Evolutionary conservation across 2,797 vertebrate species (phyloP), one percentile per base, ranked within the genome.

Genomic region (Varecia variegata): DNA sequence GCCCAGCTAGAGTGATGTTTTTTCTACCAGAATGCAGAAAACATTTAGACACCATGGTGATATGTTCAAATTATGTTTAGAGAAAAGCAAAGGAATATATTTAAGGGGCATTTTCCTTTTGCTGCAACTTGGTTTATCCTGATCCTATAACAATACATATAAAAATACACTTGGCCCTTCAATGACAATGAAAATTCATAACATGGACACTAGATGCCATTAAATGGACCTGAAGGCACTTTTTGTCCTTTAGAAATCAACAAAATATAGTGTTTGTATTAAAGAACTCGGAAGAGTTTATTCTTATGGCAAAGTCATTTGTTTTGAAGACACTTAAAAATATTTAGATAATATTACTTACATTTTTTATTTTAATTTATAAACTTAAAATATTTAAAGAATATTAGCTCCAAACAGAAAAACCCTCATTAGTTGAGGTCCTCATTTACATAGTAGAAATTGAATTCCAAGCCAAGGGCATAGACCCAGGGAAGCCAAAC

Each of bases 201-300:
- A 93, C 2, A 86, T 83, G 54, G 6, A 82, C 27, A 65, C 13
- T 90, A 15, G 45, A 73, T 27, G 15, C 73, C 43, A 32, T 88
- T 85, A 94, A 88, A 20, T 81, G 23, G 11, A 88, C 15, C 17
- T 81, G 25, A 68, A 30, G 81, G 2, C 79, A 74, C 0, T 45
- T 93, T 79, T 82, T 83, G 32, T 74, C 56, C n/a, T 80, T 94
- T 92, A 88, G 38, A 93, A 94, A 77, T 65, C 71, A 89, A 94
- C 13, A 40, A 93, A 88, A 32, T 47, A 54, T 17, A 52, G 8
- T 17, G 70, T 90, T 86, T 91, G 10, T 83, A 23, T 83, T 89
- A 83, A 60, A 88, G 50, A 89, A 2, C 1, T 79, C 73, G 50
- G 18, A 0, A 3, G 13, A 65, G 18, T 58, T 67, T 90, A 56